These are phyloP conservation scores for Drosophila vallismaia DNA, from an alignment of 2,888 invertebrate genomes.

Conservation along the genomic window DNA sequence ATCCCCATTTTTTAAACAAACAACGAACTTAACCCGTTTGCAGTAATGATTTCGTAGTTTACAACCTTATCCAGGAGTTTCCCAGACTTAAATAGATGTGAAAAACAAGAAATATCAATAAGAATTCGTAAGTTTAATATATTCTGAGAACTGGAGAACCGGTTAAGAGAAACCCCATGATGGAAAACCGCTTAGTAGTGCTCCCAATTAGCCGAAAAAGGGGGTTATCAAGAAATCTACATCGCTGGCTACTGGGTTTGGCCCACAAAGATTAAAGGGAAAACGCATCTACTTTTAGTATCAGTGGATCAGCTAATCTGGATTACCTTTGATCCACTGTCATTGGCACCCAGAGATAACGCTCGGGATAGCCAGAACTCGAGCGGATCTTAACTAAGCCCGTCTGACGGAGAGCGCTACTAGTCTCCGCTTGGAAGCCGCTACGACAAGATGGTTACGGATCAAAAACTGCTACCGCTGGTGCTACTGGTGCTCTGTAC, in stretches of 20 bases:
- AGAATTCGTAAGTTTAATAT: neutral
- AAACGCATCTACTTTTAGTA: neutral
- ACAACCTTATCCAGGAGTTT: neutral
- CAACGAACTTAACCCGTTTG: too few relatives aligned
- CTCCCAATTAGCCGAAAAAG: neutral
- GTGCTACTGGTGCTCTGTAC: conserved; percentile 21
- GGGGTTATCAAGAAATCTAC: neutral
- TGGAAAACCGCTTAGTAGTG: neutral
- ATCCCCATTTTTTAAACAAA: too few relatives aligned
- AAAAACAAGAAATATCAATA: conserved; percentile 4
- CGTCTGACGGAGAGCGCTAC: conserved; percentile 20
- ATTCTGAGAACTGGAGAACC: conserved; percentile 17
- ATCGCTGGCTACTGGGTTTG: conserved; percentile 4
- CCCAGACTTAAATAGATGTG: neutral
- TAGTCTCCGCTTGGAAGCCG: conserved; percentile 49
- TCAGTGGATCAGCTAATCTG: conserved; percentile 16
- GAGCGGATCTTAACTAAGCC: conserved; percentile 28
- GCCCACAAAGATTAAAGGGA: conserved; percentile 14
- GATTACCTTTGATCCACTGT: conserved; percentile 44
- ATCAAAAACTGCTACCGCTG: conserved; percentile 34
- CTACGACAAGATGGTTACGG: conserved; percentile 37
- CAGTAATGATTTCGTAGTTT: neutral
- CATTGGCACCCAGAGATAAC: conserved; percentile 28
- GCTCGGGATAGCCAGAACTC: conserved; percentile 23
- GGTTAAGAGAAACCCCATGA: conserved; percentile 11